Percentiles rank a stretch among this genome's conserved stretches.
These are phyloP conservation scores for Corythaixoides concolor DNA, from an alignment of 2,113 vertebrate genomes.

Conservation along the genomic window DNA sequence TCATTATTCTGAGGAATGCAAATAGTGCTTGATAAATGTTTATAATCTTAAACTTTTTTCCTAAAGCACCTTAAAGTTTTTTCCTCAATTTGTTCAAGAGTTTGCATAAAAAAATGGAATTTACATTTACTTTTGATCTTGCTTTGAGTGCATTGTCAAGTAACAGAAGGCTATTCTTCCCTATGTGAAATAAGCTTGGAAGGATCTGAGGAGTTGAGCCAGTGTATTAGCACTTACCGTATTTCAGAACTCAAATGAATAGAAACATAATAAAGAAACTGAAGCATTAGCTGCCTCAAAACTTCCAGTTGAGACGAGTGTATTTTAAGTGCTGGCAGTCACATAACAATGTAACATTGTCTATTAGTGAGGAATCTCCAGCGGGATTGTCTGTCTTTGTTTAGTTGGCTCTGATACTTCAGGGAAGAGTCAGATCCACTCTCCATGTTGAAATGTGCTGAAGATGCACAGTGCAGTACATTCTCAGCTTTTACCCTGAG, in stretches of 20 bases:
- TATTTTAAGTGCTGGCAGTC: background rate
- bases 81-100: background rate
- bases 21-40: background rate
- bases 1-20: background rate
- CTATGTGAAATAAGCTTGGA: background rate
- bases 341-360: background rate
- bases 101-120: background rate
- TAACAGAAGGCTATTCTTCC: background rate
- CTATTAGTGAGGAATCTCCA: conserved; percentile 9
- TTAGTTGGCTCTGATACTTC: background rate
- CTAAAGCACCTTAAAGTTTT: background rate
- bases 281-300: background rate
- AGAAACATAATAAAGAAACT: background rate
- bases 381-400: background rate
- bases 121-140: background rate
- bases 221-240: background rate
- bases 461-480: background rate
- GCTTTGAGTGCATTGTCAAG: background rate
- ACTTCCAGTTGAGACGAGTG: background rate
- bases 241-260: background rate
- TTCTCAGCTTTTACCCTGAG: background rate
- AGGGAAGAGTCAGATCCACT: background rate
- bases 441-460: background rate
- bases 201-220: background rate
- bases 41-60: background rate